Evolutionary conservation across 30 jellyfish, hydroid and myxozoan species (phyloP), one percentile per base, ranked within the genome.

Genomic region (Pseudorhiza aurosa): DNA sequence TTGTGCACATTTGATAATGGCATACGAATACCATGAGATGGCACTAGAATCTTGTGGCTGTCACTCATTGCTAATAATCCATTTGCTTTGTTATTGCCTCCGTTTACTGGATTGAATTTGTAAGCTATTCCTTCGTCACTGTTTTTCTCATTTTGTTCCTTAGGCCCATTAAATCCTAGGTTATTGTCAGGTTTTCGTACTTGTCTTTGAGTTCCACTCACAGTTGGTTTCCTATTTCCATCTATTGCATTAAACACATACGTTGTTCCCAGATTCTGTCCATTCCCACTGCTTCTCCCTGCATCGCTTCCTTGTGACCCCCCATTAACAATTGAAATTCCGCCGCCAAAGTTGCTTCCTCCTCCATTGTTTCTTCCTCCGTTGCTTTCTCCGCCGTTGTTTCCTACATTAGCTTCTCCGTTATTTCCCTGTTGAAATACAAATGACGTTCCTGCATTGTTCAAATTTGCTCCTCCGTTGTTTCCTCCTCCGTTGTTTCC

Each of bases 131-230:
- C 86, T 31, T 51, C 46, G 45, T 73, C 32, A 2, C 22, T 32
- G 25, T 59, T 53, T 1, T 21, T 57, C 25, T 33, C 12, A 1
- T 24, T 32, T 6, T 21, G 35, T 2, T 14, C 64, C 46, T 29
- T 75, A 8, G 65, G 24, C 26, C 86, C 60, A 25, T 63, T 15
- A 53, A 73, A 73, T 31, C 32, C 9, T 31, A 73, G 40, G 27
- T 73, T 57, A 33, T 39, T 53, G 2, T 65, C 86, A 28, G 86
- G 86, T 55, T 51, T 51, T 17, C 65, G 63, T 2, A 68, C 81
- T 10, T 49, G 68, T 71, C 87, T 58, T 42, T 83, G 95, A 40
- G 87, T 70, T 24, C 87, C 83, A 51, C 87, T 62, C 4, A 47
- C 75, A 11, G 88, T 83, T 27, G 87, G 87, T 39, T 51, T 55